Percentiles rank a stretch among this genome's conserved stretches.
Evolutionary conservation across 1,140 invertebrate species (phyloP).

Genomic region (Metopolophium dirhodum): DNA sequence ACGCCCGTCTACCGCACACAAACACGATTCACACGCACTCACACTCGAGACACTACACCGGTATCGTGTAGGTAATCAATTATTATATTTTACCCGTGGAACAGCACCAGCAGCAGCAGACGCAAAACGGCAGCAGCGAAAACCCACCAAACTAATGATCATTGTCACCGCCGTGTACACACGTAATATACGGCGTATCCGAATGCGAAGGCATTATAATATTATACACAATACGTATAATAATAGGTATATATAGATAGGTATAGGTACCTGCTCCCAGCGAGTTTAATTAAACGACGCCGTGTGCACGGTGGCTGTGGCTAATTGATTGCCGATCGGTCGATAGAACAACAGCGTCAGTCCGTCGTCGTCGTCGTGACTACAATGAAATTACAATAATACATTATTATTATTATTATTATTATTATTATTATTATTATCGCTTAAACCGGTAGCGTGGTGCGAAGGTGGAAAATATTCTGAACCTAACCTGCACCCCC

Average conservation of each 20-base stretch:
- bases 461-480: neutral
- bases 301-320: constrained; percentile 14
- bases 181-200: neutral
- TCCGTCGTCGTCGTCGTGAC: neutral
- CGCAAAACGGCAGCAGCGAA: constrained; percentile 33
- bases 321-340: constrained; percentile 42
- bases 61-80: constrained; percentile 26
- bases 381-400: constrained; percentile 1
- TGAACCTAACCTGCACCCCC: neutral
- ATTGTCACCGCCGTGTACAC: neutral
- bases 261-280: neutral
- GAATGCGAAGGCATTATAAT: neutral
- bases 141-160: constrained; percentile 45
- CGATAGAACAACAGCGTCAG: neutral
- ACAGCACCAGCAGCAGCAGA: neutral
- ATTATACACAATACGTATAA: neutral
- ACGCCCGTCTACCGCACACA: constrained; percentile 7
- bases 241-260: neutral
- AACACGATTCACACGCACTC: neutral
- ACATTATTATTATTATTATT: constrained; percentile 1
- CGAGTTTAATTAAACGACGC: constrained; percentile 37
- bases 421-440: neutral
- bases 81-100: constrained; percentile 17
- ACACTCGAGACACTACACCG: neutral
- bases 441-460: neutral